Evolutionary conservation across 2,888 invertebrate genomes (phyloP), one percentile per base, ranked within the genome.

Genomic region (Drosophila subsilvestris): DNA sequence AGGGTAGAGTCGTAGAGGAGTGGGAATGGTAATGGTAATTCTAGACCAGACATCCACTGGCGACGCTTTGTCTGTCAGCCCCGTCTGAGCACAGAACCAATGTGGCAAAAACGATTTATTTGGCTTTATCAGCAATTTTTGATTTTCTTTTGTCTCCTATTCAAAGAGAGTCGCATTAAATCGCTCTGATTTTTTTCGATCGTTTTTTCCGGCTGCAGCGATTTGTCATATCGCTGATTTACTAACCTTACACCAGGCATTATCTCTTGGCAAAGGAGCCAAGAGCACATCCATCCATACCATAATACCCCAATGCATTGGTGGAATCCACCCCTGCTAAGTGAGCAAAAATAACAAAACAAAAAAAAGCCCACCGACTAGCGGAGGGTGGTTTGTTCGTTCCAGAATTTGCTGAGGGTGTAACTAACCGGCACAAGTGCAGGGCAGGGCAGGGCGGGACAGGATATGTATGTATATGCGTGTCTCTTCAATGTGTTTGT

Each of bases 221-320:
- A 83, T 79, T 83, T 86, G 79, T 83, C 83, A 83, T 83, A 86
- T 81, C 82, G 76, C 74, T 85, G 83, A 85, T 85, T 81, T 82
- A 86, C 86, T 88, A 85, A 88, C 88, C 83, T 83, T 76, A 74
- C 80, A 74, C 75, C 68, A 76, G 65, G 63, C 71, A 71, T 87
- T 86, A 83, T 78, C 86, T 75, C 72, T 76, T 81, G 79, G 74
- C 71, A 62, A 54, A 61, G 20, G 43, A 57, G 29, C 25, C 43
- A 45, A 37, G 51, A 65, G 49, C 59, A 22, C 22, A 22, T 22
- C 2, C 22, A 22, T 22, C 22, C 22, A 22, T 22, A 22, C 22
- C 20, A 20, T 20, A 6, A 25, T 29, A 25, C 17, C 29, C 20
- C 53, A 55, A 42, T 47, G 57, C 37, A n/a, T n/a, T 18, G 53